Evolutionary conservation across 2,113 vertebrate genomes (phyloP).

Genomic region (Periophthalmodon schlosseri): DNA sequence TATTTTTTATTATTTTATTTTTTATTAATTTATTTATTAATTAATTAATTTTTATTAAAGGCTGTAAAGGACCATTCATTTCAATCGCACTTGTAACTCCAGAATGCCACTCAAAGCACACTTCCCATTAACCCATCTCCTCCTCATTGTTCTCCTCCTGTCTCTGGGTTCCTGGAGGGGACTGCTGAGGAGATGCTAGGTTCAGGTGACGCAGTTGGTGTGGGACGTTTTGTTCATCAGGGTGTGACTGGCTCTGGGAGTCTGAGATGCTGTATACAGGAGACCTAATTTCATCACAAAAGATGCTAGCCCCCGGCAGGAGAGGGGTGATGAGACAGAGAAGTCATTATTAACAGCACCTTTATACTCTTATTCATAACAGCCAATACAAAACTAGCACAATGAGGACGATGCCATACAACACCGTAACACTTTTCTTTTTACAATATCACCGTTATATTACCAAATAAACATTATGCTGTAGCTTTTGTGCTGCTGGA

Average conservation of each 20-base stretch:
- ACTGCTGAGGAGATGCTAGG: constrained; percentile 23
- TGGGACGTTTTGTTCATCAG: constrained; percentile 46
- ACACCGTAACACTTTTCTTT: background rate
- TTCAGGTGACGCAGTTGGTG: constrained; percentile 40
- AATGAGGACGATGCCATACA: constrained; percentile 6
- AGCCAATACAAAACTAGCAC: background rate
- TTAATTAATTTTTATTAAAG: too few species aligned
- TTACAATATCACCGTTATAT: background rate
- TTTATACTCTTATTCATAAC: background rate
- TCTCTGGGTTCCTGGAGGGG: constrained; percentile 27
- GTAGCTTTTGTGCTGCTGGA: background rate
- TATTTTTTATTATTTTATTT: too few species aligned
- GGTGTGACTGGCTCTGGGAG: constrained; percentile 38
- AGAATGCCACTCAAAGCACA: background rate
- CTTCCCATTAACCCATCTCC: constrained; percentile 30
- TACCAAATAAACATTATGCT: background rate
- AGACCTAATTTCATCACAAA: constrained; percentile 59
- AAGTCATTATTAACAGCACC: background rate
- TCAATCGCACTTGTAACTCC: too few species aligned
- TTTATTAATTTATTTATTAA: too few species aligned
- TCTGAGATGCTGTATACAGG: constrained; percentile 16
- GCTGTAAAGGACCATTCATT: too few species aligned
- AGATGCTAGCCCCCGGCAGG: constrained; percentile 25
- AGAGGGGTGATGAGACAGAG: background rate
- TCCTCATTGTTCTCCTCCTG: constrained; percentile 22